Base-by-base conservation (phyloP, 2,888 invertebrate genomes). In the Aricia artaxerxes region DNA sequence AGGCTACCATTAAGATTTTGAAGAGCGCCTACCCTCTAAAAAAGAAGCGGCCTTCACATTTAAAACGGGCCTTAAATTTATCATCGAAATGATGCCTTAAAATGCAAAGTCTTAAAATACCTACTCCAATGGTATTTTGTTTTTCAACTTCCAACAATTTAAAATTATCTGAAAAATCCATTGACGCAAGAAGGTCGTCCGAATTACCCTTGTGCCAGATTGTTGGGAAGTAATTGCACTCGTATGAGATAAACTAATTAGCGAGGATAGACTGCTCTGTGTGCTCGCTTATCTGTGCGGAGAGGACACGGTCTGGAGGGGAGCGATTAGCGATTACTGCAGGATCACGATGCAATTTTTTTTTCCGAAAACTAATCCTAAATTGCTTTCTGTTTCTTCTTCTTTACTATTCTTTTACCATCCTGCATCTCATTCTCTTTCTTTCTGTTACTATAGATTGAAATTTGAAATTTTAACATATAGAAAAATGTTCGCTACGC, bases 181-280 rank as follows among this genome's bases (percentile, higher is more conserved):
- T 31, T 60, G 76, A 77, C 53, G 44, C 69, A 80, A 80, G 79
- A 60, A 79, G 85, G 85, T 85, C 87, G 85, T 85, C 87, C 82
- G 83, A 87, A 85, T 86, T 87, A 89, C 90, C 93, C 93, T 93
- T 91, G 94, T 90, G 86, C 92, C 90, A 91, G 91, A 93, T 94
- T 90, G 89, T 88, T 88, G 87, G 75, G 89, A 88, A 86, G 88
- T 93, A 93, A 93, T 93, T 93, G 91, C 92, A 85, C 89, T 91
- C 91, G 90, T 91, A 87, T 92, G 94, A 92, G 93, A 94, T 94
- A 92, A 92, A 92, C 94, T 93, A 92, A 94, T 94, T 94, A 93
- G 90, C 93, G 91, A 93, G 92, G 93, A 93, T 93, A 92, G 90
- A 92, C 92, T 92, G 91, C 91, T 87, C 86, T 86, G 86, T 88